phyloP scores from a whole-genome alignment of 2,113 vertebrate species.

The Myocastor coypus region DNA sequence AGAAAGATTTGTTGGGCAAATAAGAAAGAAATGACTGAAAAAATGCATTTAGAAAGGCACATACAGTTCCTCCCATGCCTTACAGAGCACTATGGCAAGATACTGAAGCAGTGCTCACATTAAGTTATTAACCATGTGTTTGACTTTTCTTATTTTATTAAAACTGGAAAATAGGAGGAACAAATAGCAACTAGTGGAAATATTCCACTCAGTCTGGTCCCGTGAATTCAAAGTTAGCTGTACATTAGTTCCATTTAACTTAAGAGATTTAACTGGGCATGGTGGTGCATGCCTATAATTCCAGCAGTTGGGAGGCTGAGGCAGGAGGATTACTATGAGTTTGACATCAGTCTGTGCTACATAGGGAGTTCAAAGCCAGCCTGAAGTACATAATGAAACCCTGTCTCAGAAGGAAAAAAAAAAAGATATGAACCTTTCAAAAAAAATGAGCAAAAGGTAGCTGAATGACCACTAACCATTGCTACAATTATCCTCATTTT shows the following conservation, averaged over 20 bases:
- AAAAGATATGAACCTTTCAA: neutral
- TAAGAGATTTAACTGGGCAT: neutral
- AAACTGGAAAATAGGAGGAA: slow-evolving; percentile 9
- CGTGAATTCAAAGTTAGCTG: neutral
- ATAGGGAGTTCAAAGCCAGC: neutral
- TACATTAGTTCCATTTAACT: neutral
- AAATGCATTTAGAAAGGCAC: neutral
- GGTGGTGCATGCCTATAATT: neutral
- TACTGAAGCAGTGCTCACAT: neutral
- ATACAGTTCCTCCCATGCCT: neutral
- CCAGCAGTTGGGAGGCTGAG: neutral
- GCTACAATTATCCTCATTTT: neutral
- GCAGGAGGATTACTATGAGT: neutral
- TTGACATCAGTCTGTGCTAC: neutral
- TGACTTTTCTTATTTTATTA: neutral
- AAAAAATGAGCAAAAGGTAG: neutral
- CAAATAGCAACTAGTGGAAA: neutral
- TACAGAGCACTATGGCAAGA: neutral
- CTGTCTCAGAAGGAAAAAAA: neutral
- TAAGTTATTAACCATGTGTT: neutral
- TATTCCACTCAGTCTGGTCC: neutral
- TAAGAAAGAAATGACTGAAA: neutral
- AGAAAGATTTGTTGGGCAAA: neutral
- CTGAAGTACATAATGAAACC: neutral
- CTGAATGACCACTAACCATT: neutral